Conservation (phyloP, 2,888 invertebrate species). For the Eretmocerus hayati region DNA sequence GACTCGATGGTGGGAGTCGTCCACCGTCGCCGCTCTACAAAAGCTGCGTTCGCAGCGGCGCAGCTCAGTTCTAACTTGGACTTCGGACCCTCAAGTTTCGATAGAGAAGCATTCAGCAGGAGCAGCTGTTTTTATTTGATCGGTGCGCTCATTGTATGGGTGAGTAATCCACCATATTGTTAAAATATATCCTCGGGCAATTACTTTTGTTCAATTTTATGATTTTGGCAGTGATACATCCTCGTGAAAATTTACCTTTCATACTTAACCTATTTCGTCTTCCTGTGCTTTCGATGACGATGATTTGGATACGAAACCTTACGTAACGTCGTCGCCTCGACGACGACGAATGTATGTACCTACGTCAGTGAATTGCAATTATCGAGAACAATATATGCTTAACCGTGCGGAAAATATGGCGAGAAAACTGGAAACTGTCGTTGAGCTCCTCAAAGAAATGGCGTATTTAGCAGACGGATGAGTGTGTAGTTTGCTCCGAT, state of each 20-base stretch:
- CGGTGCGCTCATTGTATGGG: slow-evolving; percentile 47
- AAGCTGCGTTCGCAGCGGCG: slow-evolving; percentile 32
- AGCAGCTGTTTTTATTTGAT: slow-evolving; percentile 44
- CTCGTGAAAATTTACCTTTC: too few species aligned
- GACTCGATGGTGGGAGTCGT: not conserved
- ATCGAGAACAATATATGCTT: too few species aligned
- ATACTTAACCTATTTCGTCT: too few species aligned
- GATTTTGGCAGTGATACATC: too few species aligned
- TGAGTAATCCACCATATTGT: slow-evolving; percentile 27
- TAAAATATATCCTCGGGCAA: not conserved
- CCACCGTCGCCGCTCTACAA: slow-evolving; percentile 30
- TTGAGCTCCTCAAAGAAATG: too few species aligned
- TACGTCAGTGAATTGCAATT: too few species aligned
- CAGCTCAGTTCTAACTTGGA: slow-evolving; percentile 39
- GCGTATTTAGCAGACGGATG: too few species aligned
- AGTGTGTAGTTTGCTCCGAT: too few species aligned
- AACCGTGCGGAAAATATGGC: too few species aligned
- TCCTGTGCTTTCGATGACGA: not conserved
- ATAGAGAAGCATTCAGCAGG: slow-evolving; percentile 17
- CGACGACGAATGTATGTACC: too few species aligned
- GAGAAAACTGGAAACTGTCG: too few species aligned
- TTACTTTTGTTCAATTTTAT: not conserved
- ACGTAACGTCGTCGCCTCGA: too few species aligned
- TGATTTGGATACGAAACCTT: not conserved
- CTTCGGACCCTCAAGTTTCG: slow-evolving; percentile 37